These are phyloP conservation scores for Microtus oregoni DNA, from an alignment of 2,113 vertebrate species.

Conservation along the genomic window DNA sequence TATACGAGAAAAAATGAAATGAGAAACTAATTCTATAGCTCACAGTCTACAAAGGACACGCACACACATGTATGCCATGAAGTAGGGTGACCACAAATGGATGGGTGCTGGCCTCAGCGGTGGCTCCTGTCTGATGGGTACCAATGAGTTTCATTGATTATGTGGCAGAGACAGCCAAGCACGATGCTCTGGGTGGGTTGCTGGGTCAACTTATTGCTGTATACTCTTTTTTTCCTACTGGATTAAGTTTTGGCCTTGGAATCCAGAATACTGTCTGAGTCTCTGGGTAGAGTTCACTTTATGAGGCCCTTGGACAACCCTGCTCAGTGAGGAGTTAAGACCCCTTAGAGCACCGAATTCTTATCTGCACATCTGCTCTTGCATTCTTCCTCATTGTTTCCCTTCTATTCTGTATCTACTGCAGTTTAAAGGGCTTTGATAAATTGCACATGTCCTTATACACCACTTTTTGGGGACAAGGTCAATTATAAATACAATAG, in stretches of 20 bases:
- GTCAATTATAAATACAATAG: neutral
- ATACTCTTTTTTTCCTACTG: neutral
- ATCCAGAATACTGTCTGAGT: neutral
- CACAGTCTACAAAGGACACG: neutral
- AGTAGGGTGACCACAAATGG: neutral
- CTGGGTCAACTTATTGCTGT: neutral
- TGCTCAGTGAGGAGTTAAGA: rapidly evolving
- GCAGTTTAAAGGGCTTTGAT: neutral
- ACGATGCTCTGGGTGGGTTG: rapidly evolving
- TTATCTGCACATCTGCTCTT: no score
- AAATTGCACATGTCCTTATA: neutral
- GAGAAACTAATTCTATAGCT: no score
- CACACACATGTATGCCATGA: rapidly evolving
- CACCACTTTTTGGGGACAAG: neutral
- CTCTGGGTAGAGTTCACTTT: rapidly evolving
- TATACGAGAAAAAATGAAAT: no score
- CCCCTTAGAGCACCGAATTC: rapidly evolving
- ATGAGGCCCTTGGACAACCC: rapidly evolving
- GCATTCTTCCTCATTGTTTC: neutral
- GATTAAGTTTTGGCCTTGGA: rapidly evolving
- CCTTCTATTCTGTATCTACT: neutral
- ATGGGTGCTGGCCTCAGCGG: rapidly evolving
- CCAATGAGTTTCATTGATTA: rapidly evolving
- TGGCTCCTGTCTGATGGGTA: neutral
- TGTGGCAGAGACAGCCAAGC: rapidly evolving